Evolutionary conservation across 2,113 vertebrate species (phyloP), one percentile per base, ranked within the genome.

Genomic region (Melanerpes formicivorus): DNA sequence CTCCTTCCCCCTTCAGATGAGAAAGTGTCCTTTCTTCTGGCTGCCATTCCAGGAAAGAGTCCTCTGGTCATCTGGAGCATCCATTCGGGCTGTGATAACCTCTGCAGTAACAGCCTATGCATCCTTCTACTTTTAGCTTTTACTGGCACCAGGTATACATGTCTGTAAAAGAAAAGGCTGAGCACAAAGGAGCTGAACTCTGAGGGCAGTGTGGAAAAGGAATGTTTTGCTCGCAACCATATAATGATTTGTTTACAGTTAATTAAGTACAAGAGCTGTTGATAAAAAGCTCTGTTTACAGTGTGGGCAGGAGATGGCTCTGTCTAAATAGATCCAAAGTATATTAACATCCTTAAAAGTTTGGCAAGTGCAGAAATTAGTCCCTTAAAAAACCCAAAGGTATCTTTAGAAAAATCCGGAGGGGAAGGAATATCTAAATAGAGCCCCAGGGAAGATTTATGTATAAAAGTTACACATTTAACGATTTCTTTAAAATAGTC

Each of bases 201-300:
- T 11, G 69, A 59, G 17, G 69, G 65, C 30, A 21, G 37, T 5
- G 46, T 80, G 90, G 79, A 75, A 89, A 91, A 82, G 72, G 92
- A 93, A 93, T 85, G 93, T 76, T 93, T 91, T 88, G 65, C 88
- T 90, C 69, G 55, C 54, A 67, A 32, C 50, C 0, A 1, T 34
- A 63, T 90, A 89, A 82, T 50, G n/a, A 89, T 64, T 93, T 88
- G 81, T 87, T 92, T 92, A 92, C 79, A 52, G 78, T 87, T 95
- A 95, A 92, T 91, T 95, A 90, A 48, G 44, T 48, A 8, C 88
- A 66, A 92, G 76, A 94, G 80, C 42, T 88, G 76, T 83, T 88
- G 85, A 91, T 91, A 93, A 80, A 72, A 80, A 80, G 65, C 42
- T 34, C 71, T 94, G 37, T 62, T 90, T 90, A 67, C 19, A 29